phyloP scores from a whole-genome alignment of 1,140 invertebrate genomes.

The Matsumurasca onukii region DNA sequence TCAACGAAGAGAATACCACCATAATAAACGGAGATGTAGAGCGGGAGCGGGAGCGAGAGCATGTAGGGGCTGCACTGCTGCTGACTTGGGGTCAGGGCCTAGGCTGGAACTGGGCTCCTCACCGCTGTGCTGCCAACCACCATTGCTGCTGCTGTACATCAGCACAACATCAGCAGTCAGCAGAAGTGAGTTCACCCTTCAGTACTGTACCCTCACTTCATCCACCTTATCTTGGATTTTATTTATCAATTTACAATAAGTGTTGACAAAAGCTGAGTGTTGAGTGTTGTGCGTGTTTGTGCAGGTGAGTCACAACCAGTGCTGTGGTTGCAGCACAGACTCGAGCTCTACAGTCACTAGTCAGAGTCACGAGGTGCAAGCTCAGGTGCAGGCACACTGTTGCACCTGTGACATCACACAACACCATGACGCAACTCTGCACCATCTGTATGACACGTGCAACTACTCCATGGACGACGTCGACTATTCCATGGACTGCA shows the following conservation, averaged over 20 bases:
- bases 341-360: conserved; percentile 13
- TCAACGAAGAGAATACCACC: background rate
- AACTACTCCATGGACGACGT: conserved; percentile 20
- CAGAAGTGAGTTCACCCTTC: too few species aligned
- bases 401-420: background rate
- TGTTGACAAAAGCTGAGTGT: too few species aligned
- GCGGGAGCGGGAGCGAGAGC: background rate
- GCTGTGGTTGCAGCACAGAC: conserved; percentile 15
- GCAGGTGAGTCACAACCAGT: conserved; percentile 26
- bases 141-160: conserved; percentile 11
- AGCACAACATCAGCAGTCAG: background rate
- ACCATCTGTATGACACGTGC: background rate
- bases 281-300: too few species aligned
- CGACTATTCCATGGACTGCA: conserved; percentile 27
- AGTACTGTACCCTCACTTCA: too few species aligned
- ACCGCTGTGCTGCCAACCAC: background rate
- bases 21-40: background rate
- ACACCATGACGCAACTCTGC: conserved; percentile 9
- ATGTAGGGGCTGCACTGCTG: conserved; percentile 15
- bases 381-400: background rate
- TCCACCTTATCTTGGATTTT: too few species aligned
- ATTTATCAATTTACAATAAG: too few species aligned
- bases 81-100: conserved; percentile 26
- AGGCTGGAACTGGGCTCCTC: conserved; percentile 17
- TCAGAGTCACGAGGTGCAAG: too few species aligned